A percentile compares a stretch with the other conserved stretches of the same genome.
Evolutionary conservation across 2,888 invertebrate species (phyloP).

Genomic region (Macaria notata): DNA sequence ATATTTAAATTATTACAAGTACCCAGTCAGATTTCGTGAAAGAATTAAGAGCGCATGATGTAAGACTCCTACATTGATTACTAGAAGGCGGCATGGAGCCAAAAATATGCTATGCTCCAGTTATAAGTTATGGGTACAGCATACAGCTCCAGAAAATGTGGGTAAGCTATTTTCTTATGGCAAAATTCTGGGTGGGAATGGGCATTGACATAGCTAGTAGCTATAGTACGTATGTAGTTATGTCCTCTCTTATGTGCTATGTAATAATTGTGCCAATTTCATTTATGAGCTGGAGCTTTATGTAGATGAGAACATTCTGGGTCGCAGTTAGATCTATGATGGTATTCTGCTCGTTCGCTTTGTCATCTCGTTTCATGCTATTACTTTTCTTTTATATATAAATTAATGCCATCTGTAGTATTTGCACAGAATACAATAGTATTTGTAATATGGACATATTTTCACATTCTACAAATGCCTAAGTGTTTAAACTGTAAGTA

Average conservation of each 20-base stretch:
- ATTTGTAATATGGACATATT: too few relatives aligned
- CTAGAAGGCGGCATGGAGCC: slow-evolving; percentile 29
- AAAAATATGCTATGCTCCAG: slow-evolving; percentile 31
- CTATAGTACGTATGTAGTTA: not conserved
- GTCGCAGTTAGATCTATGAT: not conserved
- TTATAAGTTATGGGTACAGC: slow-evolving; percentile 29
- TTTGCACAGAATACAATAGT: too few relatives aligned
- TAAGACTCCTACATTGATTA: slow-evolving; percentile 30
- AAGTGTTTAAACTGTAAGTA: too few relatives aligned
- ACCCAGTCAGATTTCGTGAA: slow-evolving; percentile 10
- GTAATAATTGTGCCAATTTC: slow-evolving; percentile 23
- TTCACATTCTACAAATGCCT: too few relatives aligned
- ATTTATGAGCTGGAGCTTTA: slow-evolving; percentile 11
- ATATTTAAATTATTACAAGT: slow-evolving; percentile 18
- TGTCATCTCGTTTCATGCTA: too few relatives aligned
- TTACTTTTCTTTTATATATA: too few relatives aligned
- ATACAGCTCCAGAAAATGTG: slow-evolving; percentile 26
- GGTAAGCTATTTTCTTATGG: slow-evolving; percentile 29
- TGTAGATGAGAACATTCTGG: slow-evolving; percentile 2
- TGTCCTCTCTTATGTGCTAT: slow-evolving; percentile 17
- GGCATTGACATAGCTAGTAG: slow-evolving; percentile 9
- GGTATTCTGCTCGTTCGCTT: not conserved
- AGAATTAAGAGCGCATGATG: slow-evolving; percentile 25
- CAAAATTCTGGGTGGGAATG: slow-evolving; percentile 25
- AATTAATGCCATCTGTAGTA: too few relatives aligned